Evolutionary conservation across 2,113 vertebrate species (phyloP).

Genomic region (Orthonyx spaldingii): DNA sequence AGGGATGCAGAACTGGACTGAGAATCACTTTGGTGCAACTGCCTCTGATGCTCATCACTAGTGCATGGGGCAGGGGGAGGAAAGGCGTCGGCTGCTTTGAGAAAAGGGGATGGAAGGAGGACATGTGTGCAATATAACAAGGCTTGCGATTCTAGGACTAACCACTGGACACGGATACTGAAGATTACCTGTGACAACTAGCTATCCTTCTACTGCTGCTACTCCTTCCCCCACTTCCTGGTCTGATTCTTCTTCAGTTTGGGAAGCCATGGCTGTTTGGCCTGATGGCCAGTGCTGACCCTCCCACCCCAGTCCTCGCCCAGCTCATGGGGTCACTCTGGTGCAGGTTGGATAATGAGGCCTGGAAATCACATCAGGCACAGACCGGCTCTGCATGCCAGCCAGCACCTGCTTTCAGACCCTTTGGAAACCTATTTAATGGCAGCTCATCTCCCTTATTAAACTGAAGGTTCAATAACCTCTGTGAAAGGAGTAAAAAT

Average conservation of each 20-base stretch:
- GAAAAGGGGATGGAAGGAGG: background rate
- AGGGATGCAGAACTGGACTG: background rate
- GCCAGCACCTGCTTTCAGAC: background rate
- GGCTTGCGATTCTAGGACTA: conserved; percentile 46
- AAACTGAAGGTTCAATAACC: background rate
- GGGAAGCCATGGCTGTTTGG: background rate
- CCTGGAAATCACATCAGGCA: background rate
- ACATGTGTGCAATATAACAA: conserved; percentile 21
- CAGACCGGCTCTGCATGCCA: background rate
- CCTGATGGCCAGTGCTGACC: background rate
- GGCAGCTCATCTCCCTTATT: background rate
- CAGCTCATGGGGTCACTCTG: background rate
- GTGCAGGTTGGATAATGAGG: background rate
- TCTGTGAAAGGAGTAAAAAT: background rate
- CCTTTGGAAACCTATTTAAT: background rate
- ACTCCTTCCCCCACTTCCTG: background rate
- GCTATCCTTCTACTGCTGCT: background rate
- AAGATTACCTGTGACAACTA: conserved; percentile 46
- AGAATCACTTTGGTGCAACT: conserved; percentile 5
- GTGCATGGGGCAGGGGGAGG: background rate
- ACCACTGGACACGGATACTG: background rate
- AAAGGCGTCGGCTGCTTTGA: background rate
- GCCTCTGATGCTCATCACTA: background rate
- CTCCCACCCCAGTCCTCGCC: background rate
- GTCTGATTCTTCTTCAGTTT: background rate